These are phyloP conservation scores for Morus bassanus DNA, from an alignment of 2,797 vertebrate genomes.

Conservation along the genomic window DNA sequence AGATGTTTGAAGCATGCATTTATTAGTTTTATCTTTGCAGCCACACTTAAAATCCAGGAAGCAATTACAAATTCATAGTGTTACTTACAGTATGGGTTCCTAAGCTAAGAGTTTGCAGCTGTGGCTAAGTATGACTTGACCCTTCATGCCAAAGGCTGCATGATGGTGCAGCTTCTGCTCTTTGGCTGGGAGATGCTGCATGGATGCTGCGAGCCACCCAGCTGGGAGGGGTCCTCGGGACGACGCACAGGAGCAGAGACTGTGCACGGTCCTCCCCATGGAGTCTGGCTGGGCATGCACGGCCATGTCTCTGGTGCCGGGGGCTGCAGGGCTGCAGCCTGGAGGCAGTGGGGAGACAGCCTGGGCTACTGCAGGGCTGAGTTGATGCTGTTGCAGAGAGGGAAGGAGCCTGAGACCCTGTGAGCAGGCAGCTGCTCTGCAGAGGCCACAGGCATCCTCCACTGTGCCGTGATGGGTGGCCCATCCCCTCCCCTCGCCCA, in stretches of 20 bases:
- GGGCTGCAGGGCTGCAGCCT: too few species aligned
- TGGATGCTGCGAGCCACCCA: accelerated
- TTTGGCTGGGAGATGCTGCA: neutral
- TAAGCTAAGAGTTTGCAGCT: neutral
- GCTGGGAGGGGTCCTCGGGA: neutral
- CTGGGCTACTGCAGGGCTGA: neutral
- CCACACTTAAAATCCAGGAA: neutral
- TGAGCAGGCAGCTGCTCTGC: neutral
- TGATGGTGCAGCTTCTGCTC: neutral
- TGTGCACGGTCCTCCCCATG: accelerated
- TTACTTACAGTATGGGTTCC: neutral
- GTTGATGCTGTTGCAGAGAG: neutral
- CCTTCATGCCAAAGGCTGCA: neutral
- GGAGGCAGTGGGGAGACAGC: too few species aligned
- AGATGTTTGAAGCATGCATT: neutral
- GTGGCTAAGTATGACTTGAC: neutral
- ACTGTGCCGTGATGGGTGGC: accelerated
- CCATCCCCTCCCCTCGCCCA: neutral
- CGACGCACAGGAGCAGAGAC: neutral
- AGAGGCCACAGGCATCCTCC: neutral
- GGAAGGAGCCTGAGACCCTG: neutral
- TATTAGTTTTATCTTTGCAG: neutral
- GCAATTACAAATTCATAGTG: too few species aligned
- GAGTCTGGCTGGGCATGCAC: neutral
- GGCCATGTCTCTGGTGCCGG: accelerated